Base-by-base conservation (phyloP, 2,113 vertebrate species). In the Python bivittatus region DNA sequence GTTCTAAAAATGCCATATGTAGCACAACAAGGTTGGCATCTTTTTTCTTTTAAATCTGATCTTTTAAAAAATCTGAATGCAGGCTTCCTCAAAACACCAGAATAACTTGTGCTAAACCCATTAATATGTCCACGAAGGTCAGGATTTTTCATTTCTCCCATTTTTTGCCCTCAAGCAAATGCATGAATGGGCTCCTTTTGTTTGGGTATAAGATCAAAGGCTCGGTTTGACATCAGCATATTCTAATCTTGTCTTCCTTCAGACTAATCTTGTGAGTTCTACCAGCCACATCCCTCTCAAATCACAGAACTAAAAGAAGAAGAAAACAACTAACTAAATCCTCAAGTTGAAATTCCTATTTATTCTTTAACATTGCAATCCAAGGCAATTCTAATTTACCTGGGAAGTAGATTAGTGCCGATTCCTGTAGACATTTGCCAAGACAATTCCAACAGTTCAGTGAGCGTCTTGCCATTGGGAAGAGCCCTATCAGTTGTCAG, bases 361-460 rank as follows among this genome's bases (percentile, higher is more conserved):
- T 48, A 48, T 4, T 48, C 48, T 48, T 48, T 83, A 83, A 83
- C 72, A 83, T n/a, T 83, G 72, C 72, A 83, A 38, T 83, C 38
- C 33, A 42, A 48, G 48, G 48, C 48, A 48, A 48, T 48, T 48
- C 48, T 48, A 48, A 48, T 48, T 48, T 48, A 48, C 48, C 48
- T 48, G 48, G 48, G 48, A 48, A 48, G 48, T 6, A 48, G 48
- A 48, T 48, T 48, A 48, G 48, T 48, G 48, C 48, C 48, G 4
- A 48, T 91, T 87, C 90, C 79, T 93, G 95, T 53, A 91, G 48
- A 94, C 94, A 88, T 88, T 38, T 61, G 42, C 38, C 48, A 61
- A 48, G 60, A 57, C 22, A 38, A 20, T 87, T 57, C 52, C 57
- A 48, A 48, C 48, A 48, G 48, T 48, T 48, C 48, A 48, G 48